phyloP scores from a whole-genome alignment of 2,797 vertebrate species.

The Cichlasoma orientale region DNA sequence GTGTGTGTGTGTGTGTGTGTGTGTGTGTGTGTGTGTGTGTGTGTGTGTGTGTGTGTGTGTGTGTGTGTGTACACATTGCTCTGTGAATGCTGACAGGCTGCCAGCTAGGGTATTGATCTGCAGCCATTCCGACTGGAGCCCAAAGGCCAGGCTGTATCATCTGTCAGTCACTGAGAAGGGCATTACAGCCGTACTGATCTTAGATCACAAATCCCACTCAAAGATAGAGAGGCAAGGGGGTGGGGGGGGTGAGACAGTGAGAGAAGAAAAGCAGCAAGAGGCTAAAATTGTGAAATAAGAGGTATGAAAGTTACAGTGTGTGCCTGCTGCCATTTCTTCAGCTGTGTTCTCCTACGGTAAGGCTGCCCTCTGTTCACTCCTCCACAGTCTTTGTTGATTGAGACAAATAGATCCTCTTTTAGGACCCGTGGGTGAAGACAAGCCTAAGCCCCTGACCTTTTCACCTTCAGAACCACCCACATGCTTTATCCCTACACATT shows the following conservation, averaged over 20 bases:
- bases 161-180: constrained; percentile 72
- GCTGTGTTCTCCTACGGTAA: neutral
- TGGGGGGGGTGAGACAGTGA: neutral
- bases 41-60: neutral
- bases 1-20: too few relatives aligned
- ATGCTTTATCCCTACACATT: neutral
- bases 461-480: constrained; percentile 64
- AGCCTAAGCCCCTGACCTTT: constrained; percentile 42
- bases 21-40: too few relatives aligned
- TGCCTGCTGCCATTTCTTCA: neutral
- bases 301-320: neutral
- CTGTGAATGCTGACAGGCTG: constrained; percentile 67
- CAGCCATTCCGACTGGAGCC: constrained; percentile 62
- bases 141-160: constrained; percentile 72
- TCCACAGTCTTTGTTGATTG: constrained; percentile 45
- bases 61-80: constrained; percentile 9
- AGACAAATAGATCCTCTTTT: constrained; percentile 54
- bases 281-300: constrained; percentile 39
- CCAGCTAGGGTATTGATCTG: constrained; percentile 73
- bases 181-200: constrained; percentile 66
- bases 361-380: constrained; percentile 1
- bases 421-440: constrained; percentile 24
- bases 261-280: constrained; percentile 17
- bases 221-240: neutral
- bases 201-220: constrained; percentile 63